A percentile compares a stretch with the other conserved stretches of the same genome.
Conservation (phyloP, 2,113 vertebrate genomes). For the Megaceryle torquata region DNA sequence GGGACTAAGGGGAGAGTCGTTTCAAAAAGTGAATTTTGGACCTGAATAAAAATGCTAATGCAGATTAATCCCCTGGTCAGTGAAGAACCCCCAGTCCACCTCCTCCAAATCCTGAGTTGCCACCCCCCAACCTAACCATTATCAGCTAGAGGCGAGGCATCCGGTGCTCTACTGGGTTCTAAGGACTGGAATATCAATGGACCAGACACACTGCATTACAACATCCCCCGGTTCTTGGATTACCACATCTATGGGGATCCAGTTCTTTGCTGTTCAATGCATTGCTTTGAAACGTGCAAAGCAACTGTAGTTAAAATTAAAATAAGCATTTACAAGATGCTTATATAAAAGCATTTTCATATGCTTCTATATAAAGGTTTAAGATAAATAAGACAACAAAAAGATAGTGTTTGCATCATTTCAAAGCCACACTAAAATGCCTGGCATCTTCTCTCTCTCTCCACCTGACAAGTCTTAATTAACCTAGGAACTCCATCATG, state of each 20-base stretch:
- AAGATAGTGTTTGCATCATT: background rate
- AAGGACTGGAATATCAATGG: background rate
- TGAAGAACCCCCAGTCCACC: background rate
- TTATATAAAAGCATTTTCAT: background rate
- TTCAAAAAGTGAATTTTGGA: background rate
- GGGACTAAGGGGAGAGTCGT: background rate
- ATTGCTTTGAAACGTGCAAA: background rate
- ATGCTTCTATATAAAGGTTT: background rate
- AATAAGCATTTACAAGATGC: background rate
- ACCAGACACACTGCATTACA: rapidly evolving
- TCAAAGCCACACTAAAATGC: background rate
- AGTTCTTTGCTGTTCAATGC: background rate
- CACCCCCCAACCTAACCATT: background rate
- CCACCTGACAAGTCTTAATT: background rate
- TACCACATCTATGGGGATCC: background rate
- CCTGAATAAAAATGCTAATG: background rate
- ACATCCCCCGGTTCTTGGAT: background rate
- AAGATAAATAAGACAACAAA: background rate
- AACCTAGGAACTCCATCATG: background rate
- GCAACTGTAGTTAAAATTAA: background rate
- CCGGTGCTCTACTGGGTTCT: background rate
- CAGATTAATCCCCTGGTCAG: background rate
- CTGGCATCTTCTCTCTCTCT: background rate
- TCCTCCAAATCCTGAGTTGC: background rate
- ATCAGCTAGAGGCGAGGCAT: background rate